phyloP scores from a whole-genome alignment of 2,113 vertebrate genomes.

The Anhinga anhinga region DNA sequence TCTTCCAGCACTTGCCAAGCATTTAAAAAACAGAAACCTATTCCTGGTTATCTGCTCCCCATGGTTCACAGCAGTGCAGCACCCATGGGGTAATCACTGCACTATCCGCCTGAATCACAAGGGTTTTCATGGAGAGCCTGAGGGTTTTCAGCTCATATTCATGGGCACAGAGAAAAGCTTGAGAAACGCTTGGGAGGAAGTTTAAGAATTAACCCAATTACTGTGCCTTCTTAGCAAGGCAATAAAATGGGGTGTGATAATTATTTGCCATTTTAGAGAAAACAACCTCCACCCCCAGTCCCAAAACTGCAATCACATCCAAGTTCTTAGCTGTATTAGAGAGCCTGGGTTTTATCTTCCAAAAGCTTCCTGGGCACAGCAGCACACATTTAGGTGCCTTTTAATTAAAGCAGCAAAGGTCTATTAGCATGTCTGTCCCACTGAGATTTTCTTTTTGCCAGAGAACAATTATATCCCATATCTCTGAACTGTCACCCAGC shows the following conservation, averaged over 20 bases:
- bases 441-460: not conserved
- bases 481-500: conserved; percentile 4
- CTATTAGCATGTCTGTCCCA: not conserved
- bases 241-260: not conserved
- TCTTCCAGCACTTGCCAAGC: not conserved
- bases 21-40: not conserved
- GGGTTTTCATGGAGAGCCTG: not conserved
- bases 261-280: not conserved
- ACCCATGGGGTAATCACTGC: not conserved
- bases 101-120: not conserved
- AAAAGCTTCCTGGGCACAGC: not conserved
- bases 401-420: conserved; percentile 2
- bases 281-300: not conserved
- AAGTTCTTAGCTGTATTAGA: not conserved
- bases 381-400: not conserved
- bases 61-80: accelerated
- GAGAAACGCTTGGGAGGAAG: not conserved
- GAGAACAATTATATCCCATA: not conserved
- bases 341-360: not conserved
- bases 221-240: not conserved
- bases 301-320: not conserved
- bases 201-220: not conserved
- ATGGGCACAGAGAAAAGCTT: not conserved
- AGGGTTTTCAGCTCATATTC: not conserved
- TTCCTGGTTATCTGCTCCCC: not conserved